Base-by-base conservation (phyloP, 30 jellyfish, hydroid and myxozoan species). In the Cassiopea xamachana region DNA sequence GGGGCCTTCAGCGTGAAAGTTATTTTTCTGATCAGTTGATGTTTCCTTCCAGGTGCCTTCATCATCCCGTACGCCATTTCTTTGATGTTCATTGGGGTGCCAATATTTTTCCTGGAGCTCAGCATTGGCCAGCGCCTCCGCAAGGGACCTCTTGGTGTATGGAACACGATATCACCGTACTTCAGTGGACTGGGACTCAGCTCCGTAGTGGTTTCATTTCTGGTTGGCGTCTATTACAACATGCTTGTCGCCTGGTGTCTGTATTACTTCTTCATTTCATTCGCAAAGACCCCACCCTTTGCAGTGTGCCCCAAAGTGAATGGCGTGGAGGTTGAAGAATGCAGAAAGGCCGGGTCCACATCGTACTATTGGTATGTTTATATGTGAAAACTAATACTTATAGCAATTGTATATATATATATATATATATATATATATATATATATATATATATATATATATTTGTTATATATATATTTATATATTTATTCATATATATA, bases 71-170 rank as follows among this genome's bases (percentile, higher is more conserved):
- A 94, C 92, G 90, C 91, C 92, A 85, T 94, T 8, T 90, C 98
- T 14, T 85, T 94, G 73, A 84, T 87, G 12, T 86, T 79, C 89
- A 94, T 94, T 82, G 98, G 98, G 39, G 72, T 94, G 15, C 98
- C 98, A 1, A 81, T 94, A 72, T 94, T 94, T 93, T 94, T 85
- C 87, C 85, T 94, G 94, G 98, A 94, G 64, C 94, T 94, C 3
- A 96, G 92, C 83, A 91, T 94, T 10, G 98, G 98, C 51, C 98
- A 94, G 93, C 98, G 98, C 84, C 92, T 94, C 58, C 97, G 97
- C 85, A 90, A 86, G 93, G 98, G 98, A 1, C 98, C 98, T 0
- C 92, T 90, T 74, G 97, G 96, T 60, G 98, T 91, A 1, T 94
- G 98, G 98, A 88, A 90, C 70, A 74, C 83, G 51, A 82, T 94